phyloP scores from a whole-genome alignment of 2,888 invertebrate genomes.

The Drosophila vallismaia region DNA sequence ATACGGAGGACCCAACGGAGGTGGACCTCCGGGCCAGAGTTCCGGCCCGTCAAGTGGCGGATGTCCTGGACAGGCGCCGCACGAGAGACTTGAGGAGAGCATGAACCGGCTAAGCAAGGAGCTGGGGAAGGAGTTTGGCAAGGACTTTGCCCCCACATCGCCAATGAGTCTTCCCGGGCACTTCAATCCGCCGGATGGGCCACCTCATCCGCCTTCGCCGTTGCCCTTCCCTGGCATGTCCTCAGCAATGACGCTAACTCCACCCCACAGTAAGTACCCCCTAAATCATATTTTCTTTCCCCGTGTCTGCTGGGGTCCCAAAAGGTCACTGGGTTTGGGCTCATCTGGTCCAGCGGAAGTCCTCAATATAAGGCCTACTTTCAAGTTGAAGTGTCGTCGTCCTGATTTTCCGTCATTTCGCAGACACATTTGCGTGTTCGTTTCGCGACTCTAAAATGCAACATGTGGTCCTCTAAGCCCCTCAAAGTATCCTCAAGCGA shows the following conservation, averaged over 20 bases:
- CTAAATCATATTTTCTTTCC: not conserved
- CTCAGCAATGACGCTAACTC: constrained; percentile 91
- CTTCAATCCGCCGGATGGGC: constrained; percentile 84
- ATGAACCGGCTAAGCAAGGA: constrained; percentile 83
- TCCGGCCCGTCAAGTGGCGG: constrained; percentile 47
- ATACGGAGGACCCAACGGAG: constrained; percentile 63
- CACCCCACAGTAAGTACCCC: constrained; percentile 90
- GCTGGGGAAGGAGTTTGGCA: constrained; percentile 73
- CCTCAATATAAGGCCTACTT: constrained; percentile 57
- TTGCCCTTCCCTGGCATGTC: constrained; percentile 87
- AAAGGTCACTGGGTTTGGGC: constrained; percentile 66
- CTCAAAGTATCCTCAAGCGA: constrained; percentile 33
- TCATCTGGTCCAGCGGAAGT: constrained; percentile 56
- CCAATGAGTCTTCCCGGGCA: constrained; percentile 84
- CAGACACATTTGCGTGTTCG: constrained; percentile 12
- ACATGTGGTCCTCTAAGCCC: constrained; percentile 67
- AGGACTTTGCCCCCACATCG: constrained; percentile 78
- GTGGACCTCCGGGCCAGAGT: constrained; percentile 32
- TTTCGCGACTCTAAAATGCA: constrained; percentile 50
- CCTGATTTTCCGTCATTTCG: constrained; percentile 3
- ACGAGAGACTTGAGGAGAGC: constrained; percentile 83
- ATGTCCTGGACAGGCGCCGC: constrained; percentile 75
- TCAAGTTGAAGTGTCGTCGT: constrained; percentile 7
- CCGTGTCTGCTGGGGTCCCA: not conserved
- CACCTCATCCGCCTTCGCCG: constrained; percentile 85